A percentile compares a stretch with the other conserved stretches of the same genome.
Evolutionary conservation across 2,113 vertebrate genomes (phyloP).

Genomic region (Nettapus auritus): DNA sequence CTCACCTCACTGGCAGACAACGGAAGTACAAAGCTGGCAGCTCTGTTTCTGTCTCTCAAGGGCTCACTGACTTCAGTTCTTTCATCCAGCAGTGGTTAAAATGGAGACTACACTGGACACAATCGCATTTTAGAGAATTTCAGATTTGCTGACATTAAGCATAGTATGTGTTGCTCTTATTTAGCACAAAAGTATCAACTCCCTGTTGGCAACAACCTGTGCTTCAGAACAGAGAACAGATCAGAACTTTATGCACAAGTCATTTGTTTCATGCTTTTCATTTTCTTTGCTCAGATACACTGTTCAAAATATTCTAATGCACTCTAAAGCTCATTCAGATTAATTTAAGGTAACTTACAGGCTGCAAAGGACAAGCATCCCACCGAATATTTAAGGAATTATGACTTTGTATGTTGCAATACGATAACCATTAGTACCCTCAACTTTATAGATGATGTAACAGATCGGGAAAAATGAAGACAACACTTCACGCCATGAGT

Average conservation of each 20-base stretch:
- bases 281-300: background rate
- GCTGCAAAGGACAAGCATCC: background rate
- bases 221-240: background rate
- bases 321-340: background rate
- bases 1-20: background rate
- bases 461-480: conserved; percentile 17
- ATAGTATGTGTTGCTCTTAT: background rate
- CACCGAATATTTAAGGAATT: background rate
- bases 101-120: background rate
- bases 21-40: background rate
- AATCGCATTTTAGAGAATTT: background rate
- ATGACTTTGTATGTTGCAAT: background rate
- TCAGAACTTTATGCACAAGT: background rate
- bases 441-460: background rate
- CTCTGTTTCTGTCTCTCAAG: background rate
- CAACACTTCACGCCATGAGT: background rate
- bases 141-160: background rate
- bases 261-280: background rate
- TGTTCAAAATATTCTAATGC: background rate
- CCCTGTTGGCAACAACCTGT: background rate
- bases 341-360: background rate
- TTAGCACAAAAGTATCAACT: background rate
- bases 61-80: background rate
- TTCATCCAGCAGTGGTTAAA: background rate
- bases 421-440: background rate